Conservation (phyloP, 2,888 invertebrate genomes). For the Sarcophaga caerulescens region DNA sequence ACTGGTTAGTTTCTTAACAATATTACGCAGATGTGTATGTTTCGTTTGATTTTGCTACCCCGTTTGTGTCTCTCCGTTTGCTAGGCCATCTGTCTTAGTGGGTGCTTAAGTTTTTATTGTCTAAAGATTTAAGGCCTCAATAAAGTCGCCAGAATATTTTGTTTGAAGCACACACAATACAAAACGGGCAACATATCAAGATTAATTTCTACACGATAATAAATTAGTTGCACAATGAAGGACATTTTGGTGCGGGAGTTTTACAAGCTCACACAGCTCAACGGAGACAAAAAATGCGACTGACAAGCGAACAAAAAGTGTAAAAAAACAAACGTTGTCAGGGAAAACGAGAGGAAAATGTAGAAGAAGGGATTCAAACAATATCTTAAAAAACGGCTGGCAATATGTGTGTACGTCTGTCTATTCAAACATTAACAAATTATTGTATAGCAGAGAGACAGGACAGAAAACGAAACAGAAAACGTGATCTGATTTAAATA, state of each 20-base stretch:
- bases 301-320: slow-evolving; percentile 9
- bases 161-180: slow-evolving; percentile 20
- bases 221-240: slow-evolving; percentile 67
- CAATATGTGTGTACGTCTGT: neutral
- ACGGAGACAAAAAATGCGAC: slow-evolving; percentile 32
- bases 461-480: slow-evolving; percentile 30
- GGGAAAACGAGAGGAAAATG: neutral
- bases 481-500: slow-evolving; percentile 67
- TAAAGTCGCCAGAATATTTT: slow-evolving; percentile 63
- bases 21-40: slow-evolving; percentile 50
- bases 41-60: neutral
- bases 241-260: slow-evolving; percentile 61
- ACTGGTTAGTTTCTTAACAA: slow-evolving; percentile 15
- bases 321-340: slow-evolving; percentile 12
- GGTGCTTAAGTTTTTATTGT: slow-evolving; percentile 22
- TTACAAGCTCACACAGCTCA: slow-evolving; percentile 10
- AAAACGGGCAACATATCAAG: slow-evolving; percentile 69
- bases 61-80: neutral
- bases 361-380: slow-evolving; percentile 12
- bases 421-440: slow-evolving; percentile 14
- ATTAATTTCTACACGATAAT: slow-evolving; percentile 70
- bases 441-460: neutral
- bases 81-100: slow-evolving; percentile 10
- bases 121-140: slow-evolving; percentile 56
- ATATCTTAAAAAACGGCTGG: slow-evolving; percentile 2